Conservation (phyloP, 2,113 vertebrate species). For the Cyprinodon variegatus region DNA sequence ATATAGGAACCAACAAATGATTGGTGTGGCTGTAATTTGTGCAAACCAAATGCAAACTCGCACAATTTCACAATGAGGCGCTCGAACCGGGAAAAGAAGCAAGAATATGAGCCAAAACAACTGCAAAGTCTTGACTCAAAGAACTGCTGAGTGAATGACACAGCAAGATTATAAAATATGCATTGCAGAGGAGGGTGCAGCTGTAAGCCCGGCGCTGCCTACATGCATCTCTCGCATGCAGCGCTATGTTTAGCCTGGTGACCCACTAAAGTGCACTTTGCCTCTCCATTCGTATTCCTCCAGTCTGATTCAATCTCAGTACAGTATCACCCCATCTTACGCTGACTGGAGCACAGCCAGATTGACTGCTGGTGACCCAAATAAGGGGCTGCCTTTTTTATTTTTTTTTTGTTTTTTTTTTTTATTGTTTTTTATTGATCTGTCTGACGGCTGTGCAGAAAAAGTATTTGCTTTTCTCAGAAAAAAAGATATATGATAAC, state of each 20-base stretch:
- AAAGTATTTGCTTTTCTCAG: not conserved
- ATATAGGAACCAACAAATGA: not conserved
- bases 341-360: constrained; percentile 34
- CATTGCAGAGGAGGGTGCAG: constrained; percentile 51
- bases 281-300: constrained; percentile 29
- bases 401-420: not conserved
- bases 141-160: constrained; percentile 64
- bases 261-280: constrained; percentile 33
- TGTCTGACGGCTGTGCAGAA: constrained; percentile 17
- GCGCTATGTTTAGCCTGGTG: constrained; percentile 61
- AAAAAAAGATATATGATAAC: not conserved
- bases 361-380: constrained; percentile 27
- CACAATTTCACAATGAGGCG: not conserved
- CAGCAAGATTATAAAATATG: constrained; percentile 74
- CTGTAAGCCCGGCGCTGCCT: constrained; percentile 16
- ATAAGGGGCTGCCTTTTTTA: too few species aligned
- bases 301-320: constrained; percentile 13
- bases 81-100: not conserved
- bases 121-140: not conserved
- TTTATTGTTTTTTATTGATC: constrained; percentile 19
- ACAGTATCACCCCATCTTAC: constrained; percentile 19
- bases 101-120: constrained; percentile 1
- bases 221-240: constrained; percentile 19
- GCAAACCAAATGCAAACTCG: not conserved
- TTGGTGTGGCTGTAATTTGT: not conserved